Evolutionary conservation across 2,113 vertebrate genomes (phyloP), one percentile per base, ranked within the genome.

Genomic region (Terrapene triunguis): DNA sequence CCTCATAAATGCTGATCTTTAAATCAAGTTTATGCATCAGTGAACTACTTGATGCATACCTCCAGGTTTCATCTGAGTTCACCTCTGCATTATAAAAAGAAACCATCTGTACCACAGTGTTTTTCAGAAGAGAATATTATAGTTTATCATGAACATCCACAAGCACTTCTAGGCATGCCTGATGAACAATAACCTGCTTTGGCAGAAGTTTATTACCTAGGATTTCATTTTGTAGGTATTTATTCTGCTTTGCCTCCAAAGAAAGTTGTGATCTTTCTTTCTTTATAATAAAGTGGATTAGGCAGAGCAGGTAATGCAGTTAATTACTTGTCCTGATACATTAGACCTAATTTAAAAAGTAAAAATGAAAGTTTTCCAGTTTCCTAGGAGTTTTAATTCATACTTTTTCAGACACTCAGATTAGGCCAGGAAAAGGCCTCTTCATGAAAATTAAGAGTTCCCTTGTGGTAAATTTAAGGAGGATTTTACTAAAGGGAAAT

Each of bases 171-270:
- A 90, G 74, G 51, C 59, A 51, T 90, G 87, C 21, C 3, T 82
- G 42, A 19, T 69, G 21, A 89, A 76, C 50, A 69, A 42, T n/a
- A 85, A 84, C 89, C 10, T 38, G 74, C 57, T 79, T 47, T 50
- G 54, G 74, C 24, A 88, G 78, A 89, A 80, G 21, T 65, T 88
- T 82, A 86, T 84, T 80, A 80, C 72, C 13, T 14, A 8, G 44
- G 50, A 80, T 94, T 93, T 96, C 57, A 89, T 80, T 89, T 89
- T 54, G 85, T 93, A 92, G 93, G 83, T 96, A 92, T 91, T 80
- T 47, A 80, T 53, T 85, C 81, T 48, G 22, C 80, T 93, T 47
- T 51, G 25, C 91, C 21, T 50, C 16, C 53, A 76, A 81, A 94
- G 38, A 88, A 94, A 96, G 51, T 11, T 69, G 11, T 59, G 29